Conservation (phyloP, 2,888 invertebrate genomes). For the Parascotia fuliginaria region DNA sequence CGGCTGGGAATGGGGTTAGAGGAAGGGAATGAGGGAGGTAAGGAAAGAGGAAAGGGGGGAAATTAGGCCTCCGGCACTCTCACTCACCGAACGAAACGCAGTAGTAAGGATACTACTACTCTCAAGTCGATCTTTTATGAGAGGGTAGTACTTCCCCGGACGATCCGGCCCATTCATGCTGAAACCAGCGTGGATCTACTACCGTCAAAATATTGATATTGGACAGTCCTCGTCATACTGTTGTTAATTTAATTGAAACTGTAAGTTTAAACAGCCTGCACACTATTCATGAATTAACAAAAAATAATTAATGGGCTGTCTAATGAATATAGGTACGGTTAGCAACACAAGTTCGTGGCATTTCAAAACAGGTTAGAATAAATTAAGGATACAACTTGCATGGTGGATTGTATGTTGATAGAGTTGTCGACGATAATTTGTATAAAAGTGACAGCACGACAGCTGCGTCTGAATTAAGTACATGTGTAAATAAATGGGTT, state of each 20-base stretch:
- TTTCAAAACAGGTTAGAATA: conserved; percentile 8
- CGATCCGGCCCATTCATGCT: no score
- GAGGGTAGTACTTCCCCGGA: no score
- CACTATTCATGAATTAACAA: conserved; percentile 70
- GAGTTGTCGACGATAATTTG: conserved; percentile 10
- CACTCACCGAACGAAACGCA: no score
- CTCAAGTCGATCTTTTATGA: no score
- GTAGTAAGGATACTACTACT: no score
- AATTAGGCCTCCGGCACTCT: no score
- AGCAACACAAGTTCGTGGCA: conserved; percentile 19
- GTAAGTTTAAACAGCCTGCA: conserved; percentile 61
- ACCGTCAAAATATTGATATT: conserved; percentile 42
- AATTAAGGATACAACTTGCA: conserved; percentile 9
- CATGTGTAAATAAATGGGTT: background rate
- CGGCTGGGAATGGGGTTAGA: no score
- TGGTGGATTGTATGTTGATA: conserved; percentile 11
- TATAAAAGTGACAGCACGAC: conserved; percentile 7
- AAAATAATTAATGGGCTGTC: conserved; percentile 79
- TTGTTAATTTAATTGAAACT: conserved; percentile 73
- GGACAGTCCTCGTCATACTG: conserved; percentile 39
- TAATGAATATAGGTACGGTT: conserved; percentile 67
- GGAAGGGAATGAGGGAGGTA: no score
- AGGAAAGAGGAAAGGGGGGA: no score
- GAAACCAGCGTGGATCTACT: no score
- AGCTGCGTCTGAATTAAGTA: conserved; percentile 9